These are phyloP conservation scores for Tribolium madens DNA, from an alignment of 1,140 invertebrate genomes.

Conservation along the genomic window DNA sequence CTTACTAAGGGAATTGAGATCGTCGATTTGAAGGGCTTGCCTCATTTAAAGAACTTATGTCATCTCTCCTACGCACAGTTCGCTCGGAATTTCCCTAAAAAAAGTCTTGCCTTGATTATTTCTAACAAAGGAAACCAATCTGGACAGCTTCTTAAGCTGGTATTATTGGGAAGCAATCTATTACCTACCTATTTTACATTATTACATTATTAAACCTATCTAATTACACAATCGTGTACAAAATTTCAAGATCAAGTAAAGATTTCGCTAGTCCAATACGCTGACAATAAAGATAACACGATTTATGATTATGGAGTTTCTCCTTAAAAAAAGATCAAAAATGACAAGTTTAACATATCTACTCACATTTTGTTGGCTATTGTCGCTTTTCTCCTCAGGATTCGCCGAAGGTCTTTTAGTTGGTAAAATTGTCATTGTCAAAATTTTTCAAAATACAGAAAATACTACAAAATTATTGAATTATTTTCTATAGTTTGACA, in stretches of 20 bases:
- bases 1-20: conserved; percentile 61
- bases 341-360: conserved; percentile 43
- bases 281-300: conserved; percentile 43
- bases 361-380: conserved; percentile 60
- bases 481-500: conserved; percentile 36
- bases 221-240: conserved; percentile 44
- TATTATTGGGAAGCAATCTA: conserved; percentile 13
- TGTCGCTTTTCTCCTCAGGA: conserved; percentile 60
- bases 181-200: conserved; percentile 35
- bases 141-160: background rate
- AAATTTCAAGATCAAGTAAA: conserved; percentile 36
- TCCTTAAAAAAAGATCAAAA: conserved; percentile 47
- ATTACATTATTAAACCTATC: conserved; percentile 31
- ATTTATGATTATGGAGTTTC: conserved; percentile 48
- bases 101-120: conserved; percentile 13
- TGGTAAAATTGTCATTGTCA: conserved; percentile 63
- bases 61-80: conserved; percentile 58
- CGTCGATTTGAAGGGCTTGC: conserved; percentile 53
- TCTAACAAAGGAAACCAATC: conserved; percentile 15
- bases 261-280: conserved; percentile 39
- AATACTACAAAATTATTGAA: conserved; percentile 34
- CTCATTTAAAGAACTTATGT: conserved; percentile 58
- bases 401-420: conserved; percentile 59
- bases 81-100: conserved; percentile 57
- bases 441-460: conserved; percentile 39